Evolutionary conservation across 2,797 vertebrate species (phyloP).

Genomic region (Euphonia xanthogaster): DNA sequence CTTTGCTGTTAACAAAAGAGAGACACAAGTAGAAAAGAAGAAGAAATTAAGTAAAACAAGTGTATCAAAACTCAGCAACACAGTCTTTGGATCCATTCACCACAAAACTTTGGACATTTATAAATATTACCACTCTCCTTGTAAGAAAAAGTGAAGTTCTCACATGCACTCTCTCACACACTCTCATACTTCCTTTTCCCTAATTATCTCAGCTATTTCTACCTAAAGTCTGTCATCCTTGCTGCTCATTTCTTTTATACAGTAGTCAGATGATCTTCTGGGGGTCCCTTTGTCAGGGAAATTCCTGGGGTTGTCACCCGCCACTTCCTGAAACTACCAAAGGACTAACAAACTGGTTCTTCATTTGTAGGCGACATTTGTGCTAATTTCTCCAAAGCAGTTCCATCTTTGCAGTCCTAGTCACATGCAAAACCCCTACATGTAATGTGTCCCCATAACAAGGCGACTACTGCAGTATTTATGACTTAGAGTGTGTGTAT

Average conservation of each 20-base stretch:
- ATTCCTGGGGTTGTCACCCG: not conserved
- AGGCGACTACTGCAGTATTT: too few relatives aligned
- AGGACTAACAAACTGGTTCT: not conserved
- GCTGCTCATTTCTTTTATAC: not conserved
- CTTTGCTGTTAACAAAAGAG: not conserved
- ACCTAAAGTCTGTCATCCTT: not conserved
- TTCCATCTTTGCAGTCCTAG: not conserved
- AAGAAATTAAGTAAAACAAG: not conserved
- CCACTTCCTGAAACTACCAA: not conserved
- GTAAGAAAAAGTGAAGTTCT: not conserved
- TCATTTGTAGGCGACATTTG: not conserved
- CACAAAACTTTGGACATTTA: not conserved
- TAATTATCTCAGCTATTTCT: not conserved
- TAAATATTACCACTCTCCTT: not conserved
- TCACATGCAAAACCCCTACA: not conserved
- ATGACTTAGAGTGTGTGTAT: not conserved
- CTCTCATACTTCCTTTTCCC: not conserved
- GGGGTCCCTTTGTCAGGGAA: not conserved
- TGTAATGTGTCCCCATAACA: fast-evolving
- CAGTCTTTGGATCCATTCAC: not conserved
- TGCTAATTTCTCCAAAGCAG: not conserved
- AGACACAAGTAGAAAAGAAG: not conserved
- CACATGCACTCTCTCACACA: fast-evolving
- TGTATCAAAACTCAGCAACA: not conserved
- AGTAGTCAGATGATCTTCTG: not conserved